These are phyloP conservation scores for Diacarnus erythraeanus DNA, from an alignment of 37 sponge, comb jelly and placozoan species.

Conservation along the genomic window DNA sequence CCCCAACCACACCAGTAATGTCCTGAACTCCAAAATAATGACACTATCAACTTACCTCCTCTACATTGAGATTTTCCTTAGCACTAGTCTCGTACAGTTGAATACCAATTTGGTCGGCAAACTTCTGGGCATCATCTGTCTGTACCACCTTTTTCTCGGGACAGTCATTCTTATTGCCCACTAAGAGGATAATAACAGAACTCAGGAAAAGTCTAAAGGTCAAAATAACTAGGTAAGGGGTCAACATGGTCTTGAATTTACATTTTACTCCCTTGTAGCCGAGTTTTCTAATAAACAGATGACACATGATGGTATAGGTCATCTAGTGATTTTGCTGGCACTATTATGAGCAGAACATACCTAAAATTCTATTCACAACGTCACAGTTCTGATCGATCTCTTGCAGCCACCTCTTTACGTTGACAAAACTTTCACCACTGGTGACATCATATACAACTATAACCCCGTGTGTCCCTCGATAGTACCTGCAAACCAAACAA, in stretches of 20 bases:
- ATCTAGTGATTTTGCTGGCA: too few relatives aligned
- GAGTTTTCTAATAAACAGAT: too few relatives aligned
- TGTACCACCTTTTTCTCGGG: slow-evolving; percentile 93
- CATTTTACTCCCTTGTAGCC: too few relatives aligned
- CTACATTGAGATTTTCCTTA: slow-evolving; percentile 97
- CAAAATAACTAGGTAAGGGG: not conserved
- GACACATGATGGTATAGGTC: too few relatives aligned
- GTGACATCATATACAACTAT: slow-evolving; percentile 99
- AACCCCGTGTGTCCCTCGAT: slow-evolving; percentile 98
- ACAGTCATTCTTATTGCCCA: slow-evolving; percentile 96
- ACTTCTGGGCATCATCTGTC: slow-evolving; percentile 85
- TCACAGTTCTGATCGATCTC: slow-evolving; percentile 99
- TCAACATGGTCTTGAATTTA: too few relatives aligned
- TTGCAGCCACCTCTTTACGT: slow-evolving; percentile 95
- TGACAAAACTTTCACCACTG: slow-evolving; percentile 91
- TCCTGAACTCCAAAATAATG: not conserved
- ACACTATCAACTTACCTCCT: slow-evolving; percentile 77
- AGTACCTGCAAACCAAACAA: slow-evolving; percentile 73
- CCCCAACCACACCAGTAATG: not conserved
- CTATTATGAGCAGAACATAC: too few relatives aligned
- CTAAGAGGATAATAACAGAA: slow-evolving; percentile 35
- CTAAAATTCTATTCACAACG: slow-evolving; percentile 89
- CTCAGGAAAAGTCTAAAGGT: not conserved
- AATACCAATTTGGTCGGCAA: slow-evolving; percentile 94
- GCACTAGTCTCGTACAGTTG: slow-evolving; percentile 95